These are phyloP conservation scores for Bubo bubo DNA, from an alignment of 2,113 vertebrate genomes.

Conservation along the genomic window DNA sequence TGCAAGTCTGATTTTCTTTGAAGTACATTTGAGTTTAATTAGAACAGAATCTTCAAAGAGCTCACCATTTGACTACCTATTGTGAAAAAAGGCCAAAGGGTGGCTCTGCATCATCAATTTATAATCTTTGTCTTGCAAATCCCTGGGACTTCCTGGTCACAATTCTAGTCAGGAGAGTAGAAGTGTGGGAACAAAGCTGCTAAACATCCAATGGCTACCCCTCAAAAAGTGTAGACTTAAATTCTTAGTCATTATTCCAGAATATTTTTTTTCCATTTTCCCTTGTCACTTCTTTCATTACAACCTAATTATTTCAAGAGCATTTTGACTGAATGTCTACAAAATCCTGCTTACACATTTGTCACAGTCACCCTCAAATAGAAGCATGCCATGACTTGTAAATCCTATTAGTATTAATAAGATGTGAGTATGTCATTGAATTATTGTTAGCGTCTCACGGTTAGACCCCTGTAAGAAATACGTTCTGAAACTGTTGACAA, in stretches of 20 bases:
- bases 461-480: not conserved
- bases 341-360: not conserved
- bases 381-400: not conserved
- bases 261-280: constrained; percentile 8
- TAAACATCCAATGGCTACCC: not conserved
- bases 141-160: not conserved
- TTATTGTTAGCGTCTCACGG: not conserved
- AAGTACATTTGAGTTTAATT: constrained; percentile 35
- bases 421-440: not conserved
- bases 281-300: not conserved
- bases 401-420: constrained; percentile 11
- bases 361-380: not conserved
- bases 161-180: not conserved
- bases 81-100: constrained; percentile 29
- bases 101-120: not conserved
- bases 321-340: constrained; percentile 1
- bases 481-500: not conserved
- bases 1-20: constrained; percentile 24
- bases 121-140: not conserved
- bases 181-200: not conserved
- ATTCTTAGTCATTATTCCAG: not conserved
- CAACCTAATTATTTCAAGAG: not conserved
- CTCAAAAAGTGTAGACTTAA: not conserved
- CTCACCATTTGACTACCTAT: not conserved
- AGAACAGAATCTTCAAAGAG: constrained; percentile 36